Evolutionary conservation across 2,888 invertebrate genomes (phyloP).

Genomic region (Girardia tigrina): DNA sequence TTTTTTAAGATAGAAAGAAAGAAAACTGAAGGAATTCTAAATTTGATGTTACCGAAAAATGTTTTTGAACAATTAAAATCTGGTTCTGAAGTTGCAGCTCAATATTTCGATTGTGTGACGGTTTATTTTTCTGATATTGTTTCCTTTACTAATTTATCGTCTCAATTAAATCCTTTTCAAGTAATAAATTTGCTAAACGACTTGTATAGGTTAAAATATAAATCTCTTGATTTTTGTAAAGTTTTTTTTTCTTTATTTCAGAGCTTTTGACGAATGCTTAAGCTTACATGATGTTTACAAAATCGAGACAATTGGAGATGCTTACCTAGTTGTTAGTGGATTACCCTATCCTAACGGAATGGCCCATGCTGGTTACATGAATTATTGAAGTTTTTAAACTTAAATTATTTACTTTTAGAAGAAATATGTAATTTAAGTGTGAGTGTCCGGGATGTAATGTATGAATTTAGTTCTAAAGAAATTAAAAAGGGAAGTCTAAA

Average conservation of each 20-base stretch:
- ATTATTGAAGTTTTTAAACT: background rate
- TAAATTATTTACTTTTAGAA: background rate
- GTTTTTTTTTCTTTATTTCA: background rate
- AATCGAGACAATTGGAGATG: background rate
- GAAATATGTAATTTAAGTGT: background rate
- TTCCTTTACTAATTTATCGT: background rate
- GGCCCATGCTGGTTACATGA: background rate
- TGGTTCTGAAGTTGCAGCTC: background rate
- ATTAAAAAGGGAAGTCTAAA: background rate
- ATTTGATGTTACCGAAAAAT: background rate
- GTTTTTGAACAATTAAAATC: slow-evolving; percentile 2
- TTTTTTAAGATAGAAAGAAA: background rate
- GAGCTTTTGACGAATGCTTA: background rate
- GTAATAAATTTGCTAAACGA: background rate
- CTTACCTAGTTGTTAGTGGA: background rate
- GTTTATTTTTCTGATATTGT: slow-evolving; percentile 23
- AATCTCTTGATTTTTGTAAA: background rate
- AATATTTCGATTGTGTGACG: background rate
- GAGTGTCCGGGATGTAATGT: background rate
- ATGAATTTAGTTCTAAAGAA: background rate
- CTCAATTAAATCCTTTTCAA: background rate
- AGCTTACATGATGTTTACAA: background rate
- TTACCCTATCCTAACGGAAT: background rate
- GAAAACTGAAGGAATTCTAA: slow-evolving; percentile 1
- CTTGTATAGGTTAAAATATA: background rate